Conservation (phyloP, 2,797 vertebrate species). For the Lycodopsis pacificus region DNA sequence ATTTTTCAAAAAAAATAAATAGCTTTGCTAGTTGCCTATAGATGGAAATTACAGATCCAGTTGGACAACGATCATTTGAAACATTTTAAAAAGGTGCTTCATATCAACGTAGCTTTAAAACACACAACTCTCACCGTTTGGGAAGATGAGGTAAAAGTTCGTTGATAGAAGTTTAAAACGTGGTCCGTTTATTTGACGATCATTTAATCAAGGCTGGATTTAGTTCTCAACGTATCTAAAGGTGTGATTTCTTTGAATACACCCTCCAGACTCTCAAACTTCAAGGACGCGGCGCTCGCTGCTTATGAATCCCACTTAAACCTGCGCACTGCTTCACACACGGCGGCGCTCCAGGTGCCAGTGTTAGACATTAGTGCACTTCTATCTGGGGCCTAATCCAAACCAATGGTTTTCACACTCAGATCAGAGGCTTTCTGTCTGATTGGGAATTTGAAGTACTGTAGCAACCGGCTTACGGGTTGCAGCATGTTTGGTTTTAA, state of each 20-base stretch:
- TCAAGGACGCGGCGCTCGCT: not conserved
- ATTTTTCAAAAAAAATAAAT: too few relatives aligned
- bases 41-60: too few relatives aligned
- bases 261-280: not conserved
- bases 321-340: not conserved
- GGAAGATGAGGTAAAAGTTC: not conserved
- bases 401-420: not conserved
- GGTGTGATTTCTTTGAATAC: conserved; percentile 17
- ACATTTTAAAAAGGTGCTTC: too few relatives aligned
- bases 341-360: not conserved
- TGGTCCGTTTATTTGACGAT: not conserved
- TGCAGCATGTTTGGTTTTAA: conserved; percentile 13
- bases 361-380: conserved; percentile 14
- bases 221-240: conserved; percentile 23
- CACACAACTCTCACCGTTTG: not conserved
- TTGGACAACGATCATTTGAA: too few relatives aligned
- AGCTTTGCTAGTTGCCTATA: too few relatives aligned
- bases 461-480: conserved; percentile 11
- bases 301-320: conserved; percentile 41
- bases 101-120: not conserved
- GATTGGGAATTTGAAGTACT: conserved; percentile 35
- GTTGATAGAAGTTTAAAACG: not conserved
- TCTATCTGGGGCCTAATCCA: conserved; percentile 8
- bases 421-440: conserved; percentile 33
- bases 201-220: not conserved